These are phyloP conservation scores for Porites lutea DNA, from an alignment of 64 coral and sea anemone genomes.

Conservation along the genomic window DNA sequence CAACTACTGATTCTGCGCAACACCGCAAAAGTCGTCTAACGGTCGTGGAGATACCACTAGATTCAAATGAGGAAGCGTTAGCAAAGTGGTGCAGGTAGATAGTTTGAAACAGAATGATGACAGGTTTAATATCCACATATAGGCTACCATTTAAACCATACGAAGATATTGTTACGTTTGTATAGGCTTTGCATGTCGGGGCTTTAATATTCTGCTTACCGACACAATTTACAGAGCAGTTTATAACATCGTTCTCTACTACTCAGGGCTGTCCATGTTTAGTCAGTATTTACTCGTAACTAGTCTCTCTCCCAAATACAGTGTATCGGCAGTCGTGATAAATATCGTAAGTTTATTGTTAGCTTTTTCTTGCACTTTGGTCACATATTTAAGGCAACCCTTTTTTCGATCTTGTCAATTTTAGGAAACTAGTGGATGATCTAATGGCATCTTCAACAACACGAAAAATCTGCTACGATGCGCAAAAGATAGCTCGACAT, in stretches of 20 bases:
- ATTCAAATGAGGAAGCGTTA: background rate
- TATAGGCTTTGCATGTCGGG: too few species aligned
- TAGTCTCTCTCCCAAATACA: too few species aligned
- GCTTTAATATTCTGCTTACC: too few species aligned
- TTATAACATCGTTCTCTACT: too few species aligned
- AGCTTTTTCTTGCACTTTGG: too few species aligned
- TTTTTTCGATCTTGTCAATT: background rate
- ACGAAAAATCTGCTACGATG: conserved; percentile 77
- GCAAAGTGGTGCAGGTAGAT: conserved; percentile 49
- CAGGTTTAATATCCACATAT: background rate
- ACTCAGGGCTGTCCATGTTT: too few species aligned
- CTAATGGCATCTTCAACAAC: conserved; percentile 68
- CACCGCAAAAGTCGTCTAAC: background rate
- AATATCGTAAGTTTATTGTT: too few species aligned
- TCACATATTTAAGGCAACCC: too few species aligned
- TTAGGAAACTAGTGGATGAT: conserved; percentile 59
- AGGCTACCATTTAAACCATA: background rate
- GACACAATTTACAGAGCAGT: too few species aligned
- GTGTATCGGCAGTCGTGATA: too few species aligned
- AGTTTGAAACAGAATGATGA: background rate
- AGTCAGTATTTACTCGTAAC: too few species aligned
- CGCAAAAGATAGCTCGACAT: conserved; percentile 54
- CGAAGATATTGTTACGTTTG: too few species aligned
- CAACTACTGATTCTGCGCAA: background rate
- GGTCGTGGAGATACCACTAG: conserved; percentile 43